Evolutionary conservation across 2,888 invertebrate species (phyloP).

Genomic region (Melinaea marsaeus): DNA sequence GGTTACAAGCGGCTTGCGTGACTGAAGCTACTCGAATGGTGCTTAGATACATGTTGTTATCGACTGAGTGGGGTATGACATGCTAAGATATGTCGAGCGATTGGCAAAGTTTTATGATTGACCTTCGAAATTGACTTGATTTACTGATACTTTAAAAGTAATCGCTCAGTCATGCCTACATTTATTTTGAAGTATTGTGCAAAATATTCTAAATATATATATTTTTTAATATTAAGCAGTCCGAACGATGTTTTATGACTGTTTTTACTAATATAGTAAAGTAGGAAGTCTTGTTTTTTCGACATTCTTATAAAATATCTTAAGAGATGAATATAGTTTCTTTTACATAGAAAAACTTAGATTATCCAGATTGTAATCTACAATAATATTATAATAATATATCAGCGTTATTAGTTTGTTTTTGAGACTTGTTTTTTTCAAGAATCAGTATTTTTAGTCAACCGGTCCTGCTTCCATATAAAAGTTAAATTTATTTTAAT

Average conservation of each 20-base stretch:
- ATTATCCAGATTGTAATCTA: not conserved
- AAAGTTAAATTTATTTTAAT: no score
- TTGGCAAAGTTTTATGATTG: slow-evolving; percentile 60
- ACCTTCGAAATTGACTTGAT: slow-evolving; percentile 39
- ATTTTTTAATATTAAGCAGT: not conserved
- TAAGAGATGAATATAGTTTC: not conserved
- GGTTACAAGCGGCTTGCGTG: slow-evolving; percentile 46
- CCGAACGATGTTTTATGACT: not conserved
- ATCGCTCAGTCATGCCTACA: slow-evolving; percentile 21
- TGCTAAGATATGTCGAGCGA: slow-evolving; percentile 56
- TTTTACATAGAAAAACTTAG: slow-evolving; percentile 2
- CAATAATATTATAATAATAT: not conserved
- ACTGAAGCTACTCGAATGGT: slow-evolving; percentile 52
- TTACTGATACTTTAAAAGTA: slow-evolving; percentile 26
- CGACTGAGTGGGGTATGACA: slow-evolving; percentile 62
- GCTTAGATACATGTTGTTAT: slow-evolving; percentile 49
- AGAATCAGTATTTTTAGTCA: not conserved
- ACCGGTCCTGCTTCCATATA: no score
- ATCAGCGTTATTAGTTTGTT: not conserved
- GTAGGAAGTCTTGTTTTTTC: not conserved
- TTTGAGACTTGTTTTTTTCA: not conserved
- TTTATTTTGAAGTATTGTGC: slow-evolving; percentile 10
- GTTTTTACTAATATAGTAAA: not conserved
- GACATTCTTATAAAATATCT: not conserved
- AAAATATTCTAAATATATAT: not conserved